These are phyloP conservation scores for Atta cephalotes DNA, from an alignment of 1,140 invertebrate species.

Conservation along the genomic window DNA sequence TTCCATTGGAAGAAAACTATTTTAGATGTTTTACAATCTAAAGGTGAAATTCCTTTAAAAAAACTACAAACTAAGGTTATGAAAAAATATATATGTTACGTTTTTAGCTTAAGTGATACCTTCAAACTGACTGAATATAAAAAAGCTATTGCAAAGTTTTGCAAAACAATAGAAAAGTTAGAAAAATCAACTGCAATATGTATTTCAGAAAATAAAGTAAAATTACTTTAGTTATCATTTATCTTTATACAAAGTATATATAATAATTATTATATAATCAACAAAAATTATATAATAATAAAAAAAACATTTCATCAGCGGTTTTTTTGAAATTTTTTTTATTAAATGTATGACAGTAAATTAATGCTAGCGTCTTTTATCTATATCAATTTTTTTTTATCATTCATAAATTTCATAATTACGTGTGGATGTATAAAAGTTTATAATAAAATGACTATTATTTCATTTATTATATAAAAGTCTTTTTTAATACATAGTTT, in stretches of 20 bases:
- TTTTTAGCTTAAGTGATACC: neutral
- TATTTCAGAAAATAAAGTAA: conserved; percentile 78
- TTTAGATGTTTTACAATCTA: conserved; percentile 79
- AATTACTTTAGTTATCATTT: conserved; percentile 48
- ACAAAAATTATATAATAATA: neutral
- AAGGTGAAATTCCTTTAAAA: conserved; percentile 82
- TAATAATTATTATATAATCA: neutral
- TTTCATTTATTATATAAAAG: conserved; percentile 44
- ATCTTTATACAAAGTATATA: neutral
- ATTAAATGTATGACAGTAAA: neutral
- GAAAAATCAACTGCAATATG: conserved; percentile 78
- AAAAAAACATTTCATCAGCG: neutral
- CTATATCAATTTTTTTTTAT: too few relatives aligned
- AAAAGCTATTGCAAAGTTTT: conserved; percentile 82
- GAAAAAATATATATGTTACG: conserved; percentile 77
- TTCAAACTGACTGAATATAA: conserved; percentile 63
- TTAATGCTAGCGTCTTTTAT: neutral
- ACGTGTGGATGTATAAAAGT: neutral
- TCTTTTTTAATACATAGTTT: conserved; percentile 37
- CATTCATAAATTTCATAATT: neutral
- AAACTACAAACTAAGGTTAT: conserved; percentile 84
- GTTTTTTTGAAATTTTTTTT: neutral
- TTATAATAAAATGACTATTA: conserved; percentile 4
- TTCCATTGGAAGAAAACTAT: conserved; percentile 83
- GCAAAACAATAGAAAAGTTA: conserved; percentile 84